Evolutionary conservation across 2,888 invertebrate genomes (phyloP).

Genomic region (Ochropacha duplaris): DNA sequence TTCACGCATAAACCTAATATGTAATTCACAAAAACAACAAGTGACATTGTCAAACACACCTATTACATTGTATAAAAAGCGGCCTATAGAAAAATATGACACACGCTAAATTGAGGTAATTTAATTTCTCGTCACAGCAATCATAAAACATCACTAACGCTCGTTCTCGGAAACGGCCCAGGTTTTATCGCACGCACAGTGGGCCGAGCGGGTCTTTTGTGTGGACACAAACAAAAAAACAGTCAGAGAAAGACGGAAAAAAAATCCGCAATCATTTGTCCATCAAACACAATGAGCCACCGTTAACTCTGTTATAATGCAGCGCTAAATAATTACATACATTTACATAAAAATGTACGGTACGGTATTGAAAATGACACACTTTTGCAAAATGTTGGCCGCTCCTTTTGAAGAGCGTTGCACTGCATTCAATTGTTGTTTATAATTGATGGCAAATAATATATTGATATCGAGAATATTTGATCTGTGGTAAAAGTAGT

Average conservation of each 20-base stretch:
- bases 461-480: constrained; percentile 2
- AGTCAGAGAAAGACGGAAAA: constrained; percentile 27
- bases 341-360: constrained; percentile 59
- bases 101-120: not conserved
- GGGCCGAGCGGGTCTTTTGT: constrained; percentile 27
- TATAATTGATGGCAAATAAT: constrained; percentile 21
- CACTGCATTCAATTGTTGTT: constrained; percentile 21
- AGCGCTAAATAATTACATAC: constrained; percentile 71
- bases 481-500: too few species aligned
- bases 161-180: constrained; percentile 22
- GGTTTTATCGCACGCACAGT: constrained; percentile 9
- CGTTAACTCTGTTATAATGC: constrained; percentile 64
- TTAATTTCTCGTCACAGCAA: constrained; percentile 1
- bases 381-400: constrained; percentile 16
- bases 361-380: constrained; percentile 51
- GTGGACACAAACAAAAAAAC: constrained; percentile 18
- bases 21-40: too few species aligned
- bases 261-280: constrained; percentile 71
- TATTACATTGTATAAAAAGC: not conserved
- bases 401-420: constrained; percentile 26
- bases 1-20: too few species aligned
- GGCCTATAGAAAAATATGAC: not conserved
- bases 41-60: too few species aligned
- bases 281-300: constrained; percentile 70
- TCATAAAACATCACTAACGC: constrained; percentile 12